phyloP scores from a whole-genome alignment of 2,113 vertebrate species.

The Periophthalmus modestus region DNA sequence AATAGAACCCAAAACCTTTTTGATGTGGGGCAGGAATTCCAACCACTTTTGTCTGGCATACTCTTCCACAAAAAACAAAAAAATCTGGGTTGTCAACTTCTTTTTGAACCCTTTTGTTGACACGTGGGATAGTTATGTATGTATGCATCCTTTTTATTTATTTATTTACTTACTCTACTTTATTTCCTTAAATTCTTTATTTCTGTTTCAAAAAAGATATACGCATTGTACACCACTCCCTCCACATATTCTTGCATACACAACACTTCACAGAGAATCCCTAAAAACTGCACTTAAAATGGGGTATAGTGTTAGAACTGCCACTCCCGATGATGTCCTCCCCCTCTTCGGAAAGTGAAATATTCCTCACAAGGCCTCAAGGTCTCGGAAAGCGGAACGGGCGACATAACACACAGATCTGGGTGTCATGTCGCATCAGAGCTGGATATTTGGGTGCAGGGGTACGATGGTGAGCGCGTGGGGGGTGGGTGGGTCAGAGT shows the following conservation, averaged over 20 bases:
- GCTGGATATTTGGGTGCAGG: neutral
- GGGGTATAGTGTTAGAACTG: conserved; percentile 41
- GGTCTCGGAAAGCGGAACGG: conserved; percentile 35
- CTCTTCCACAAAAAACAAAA: too few species aligned
- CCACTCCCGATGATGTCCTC: conserved; percentile 47
- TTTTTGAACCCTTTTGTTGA: too few species aligned
- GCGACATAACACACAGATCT: conserved; percentile 41
- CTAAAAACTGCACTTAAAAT: conserved; percentile 32
- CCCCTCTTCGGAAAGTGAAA: conserved; percentile 24
- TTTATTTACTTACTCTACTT: too few species aligned
- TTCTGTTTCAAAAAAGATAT: neutral
- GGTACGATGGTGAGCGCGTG: neutral
- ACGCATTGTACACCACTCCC: neutral
- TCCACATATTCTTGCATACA: neutral
- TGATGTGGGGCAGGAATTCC: neutral
- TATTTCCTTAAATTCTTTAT: neutral
- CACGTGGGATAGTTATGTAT: too few species aligned
- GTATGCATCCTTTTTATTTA: too few species aligned
- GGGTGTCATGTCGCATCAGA: conserved; percentile 55
- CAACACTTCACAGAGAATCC: conserved; percentile 41
- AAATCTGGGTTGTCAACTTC: too few species aligned
- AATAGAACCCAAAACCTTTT: too few species aligned
- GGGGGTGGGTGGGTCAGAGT: neutral
- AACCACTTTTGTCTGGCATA: neutral
- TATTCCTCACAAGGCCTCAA: conserved; percentile 12